Evolutionary conservation across 2,797 vertebrate species (phyloP), one percentile per base, ranked within the genome.

Genomic region (Nannoperca australis): DNA sequence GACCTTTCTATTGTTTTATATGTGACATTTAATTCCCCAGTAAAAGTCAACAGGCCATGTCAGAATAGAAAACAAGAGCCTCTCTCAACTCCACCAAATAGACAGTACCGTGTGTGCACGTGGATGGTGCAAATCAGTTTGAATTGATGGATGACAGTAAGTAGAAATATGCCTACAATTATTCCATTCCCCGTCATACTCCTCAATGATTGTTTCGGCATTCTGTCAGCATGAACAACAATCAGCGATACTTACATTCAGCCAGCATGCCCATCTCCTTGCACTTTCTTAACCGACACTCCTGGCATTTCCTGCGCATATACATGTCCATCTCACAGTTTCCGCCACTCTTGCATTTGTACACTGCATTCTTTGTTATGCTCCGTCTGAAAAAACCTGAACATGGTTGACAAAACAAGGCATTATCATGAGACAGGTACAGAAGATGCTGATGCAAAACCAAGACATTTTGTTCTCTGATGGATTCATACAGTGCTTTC

Each of bases 271-370:
- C 98, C 96, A 99, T 98, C 90, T 98, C 96, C 87, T 96, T 99
- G 96, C 98, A 99, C 79, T 99, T 99, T 87, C 97, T 94, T 20
- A 99, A 96, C 27, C 98, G 96, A 32, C 98, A 99, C 77, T 99
- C 97, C 82, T 99, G 98, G 86, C 98, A 99, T 82, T 99, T 99
- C 70, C 98, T 96, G 59, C 98, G 96, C 98, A 99, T 99, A 85
- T 99, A 99, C 98, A 99, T 99, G 89, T 99, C 98, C 98, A 99
- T 99, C 93, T 99, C 98, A 4, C 98, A 99, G 94, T 96, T 97
- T 70, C 98, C 97, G 10, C 97, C 98, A 0, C 95, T 99, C 93
- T 99, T 99, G 91, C 98, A 99, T 86, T 98, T 99, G 94, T 99
- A 99, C 71, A 98, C 95, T 0, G 98, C 98, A 0, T 99, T 99